Percentiles rank a stretch among this genome's conserved stretches.
These are phyloP conservation scores for Lipophrys pholis DNA, from an alignment of 2,113 vertebrate species.

Conservation along the genomic window DNA sequence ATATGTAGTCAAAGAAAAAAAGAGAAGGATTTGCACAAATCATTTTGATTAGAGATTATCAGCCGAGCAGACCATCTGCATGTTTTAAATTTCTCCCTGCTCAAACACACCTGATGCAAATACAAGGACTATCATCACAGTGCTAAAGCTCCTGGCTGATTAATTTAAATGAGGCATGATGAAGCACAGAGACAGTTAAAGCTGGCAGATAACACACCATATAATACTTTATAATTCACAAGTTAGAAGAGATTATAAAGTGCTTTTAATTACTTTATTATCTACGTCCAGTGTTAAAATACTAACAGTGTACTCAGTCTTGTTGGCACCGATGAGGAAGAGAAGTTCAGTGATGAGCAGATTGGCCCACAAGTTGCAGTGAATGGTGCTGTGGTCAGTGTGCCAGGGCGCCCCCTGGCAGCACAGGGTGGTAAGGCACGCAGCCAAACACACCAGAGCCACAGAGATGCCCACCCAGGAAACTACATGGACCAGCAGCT, in stretches of 20 bases:
- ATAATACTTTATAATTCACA: not conserved
- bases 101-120: too few species aligned
- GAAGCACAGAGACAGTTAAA: too few species aligned
- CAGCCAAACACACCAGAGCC: slow-evolving; percentile 92
- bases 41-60: too few species aligned
- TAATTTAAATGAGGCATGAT: too few species aligned
- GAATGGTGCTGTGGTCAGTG: slow-evolving; percentile 93
- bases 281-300: not conserved
- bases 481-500: slow-evolving; percentile 91
- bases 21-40: too few species aligned
- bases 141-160: too few species aligned
- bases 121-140: too few species aligned
- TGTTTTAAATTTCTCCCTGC: too few species aligned
- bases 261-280: not conserved
- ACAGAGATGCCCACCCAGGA: slow-evolving; percentile 95
- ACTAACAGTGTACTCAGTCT: slow-evolving; percentile 90
- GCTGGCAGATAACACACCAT: not conserved
- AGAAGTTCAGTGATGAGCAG: slow-evolving; percentile 91
- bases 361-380: slow-evolving; percentile 85
- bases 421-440: slow-evolving; percentile 93
- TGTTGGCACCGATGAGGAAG: slow-evolving; percentile 93
- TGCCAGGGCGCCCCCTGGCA: slow-evolving; percentile 91
- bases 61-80: too few species aligned
- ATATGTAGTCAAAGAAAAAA: not conserved
- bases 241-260: not conserved